Base-by-base conservation (phyloP, 92 coral and sea anemone genomes). In the Porites rus region DNA sequence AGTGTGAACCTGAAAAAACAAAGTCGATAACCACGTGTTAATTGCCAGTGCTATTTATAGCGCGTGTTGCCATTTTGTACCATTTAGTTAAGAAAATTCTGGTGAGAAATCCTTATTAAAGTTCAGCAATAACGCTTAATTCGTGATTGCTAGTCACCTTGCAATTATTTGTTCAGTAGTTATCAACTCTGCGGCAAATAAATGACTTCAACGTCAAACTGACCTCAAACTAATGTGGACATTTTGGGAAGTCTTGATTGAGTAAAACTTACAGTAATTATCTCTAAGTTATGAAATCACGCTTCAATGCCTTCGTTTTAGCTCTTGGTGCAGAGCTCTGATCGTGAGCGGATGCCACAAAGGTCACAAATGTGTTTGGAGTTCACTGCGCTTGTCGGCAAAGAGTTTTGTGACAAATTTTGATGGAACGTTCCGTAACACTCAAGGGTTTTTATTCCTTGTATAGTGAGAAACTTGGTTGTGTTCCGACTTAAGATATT, bases 41-140 rank as follows among this genome's bases (percentile, higher is more conserved):
- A 19, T 31, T 62, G 24, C 50, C 6, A 38, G 28, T 64, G 21
- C 63, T 81, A 4, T 56, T 25, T 3, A 3, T 16, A 80, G 67
- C 87, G 71, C 79, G 87, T 74, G 87, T 63, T 83, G 79, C 14
- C 14, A 77, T 6, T 54, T 61, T 54, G 61, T 14, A 18, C 53
- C 50, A 64, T 65, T 50, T 20, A 4, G 7, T 38, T 8, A 4
- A 69, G 13, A 24, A 28, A 1, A 7, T 10, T 24, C 31, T 66
- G 74, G 53, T 54, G 28, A 69, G 24, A 25, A 69, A 61, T 18
- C 77, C 58, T 10, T 59, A 56, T 14, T 46, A 67, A 25, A 43
- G 69, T 68, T 79, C 52, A 80, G 54, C 51, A 52, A 68, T 53
- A 67, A 56, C 68, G 54, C 58, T 22, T 66, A 25, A 81, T 69